Percentiles rank a stretch among this genome's conserved stretches.
These are phyloP conservation scores for Oreonectes daqikongensis DNA, from an alignment of 2,797 vertebrate genomes.

Conservation along the genomic window DNA sequence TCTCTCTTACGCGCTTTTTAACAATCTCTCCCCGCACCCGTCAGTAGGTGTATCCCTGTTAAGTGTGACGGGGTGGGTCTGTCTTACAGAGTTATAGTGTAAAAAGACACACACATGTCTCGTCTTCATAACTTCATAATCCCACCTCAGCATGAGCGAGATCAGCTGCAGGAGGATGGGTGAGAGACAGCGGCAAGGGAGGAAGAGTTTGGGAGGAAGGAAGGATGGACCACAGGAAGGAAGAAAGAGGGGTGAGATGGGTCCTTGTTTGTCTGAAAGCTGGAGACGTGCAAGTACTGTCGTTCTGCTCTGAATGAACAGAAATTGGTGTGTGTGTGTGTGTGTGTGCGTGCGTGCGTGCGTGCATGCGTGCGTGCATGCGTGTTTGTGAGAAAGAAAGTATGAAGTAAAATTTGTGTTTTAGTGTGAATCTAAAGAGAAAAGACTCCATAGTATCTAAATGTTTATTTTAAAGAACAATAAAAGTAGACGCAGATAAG, in stretches of 20 bases:
- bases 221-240: conserved; percentile 43
- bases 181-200: conserved; percentile 43
- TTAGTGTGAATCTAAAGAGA: conserved; percentile 32
- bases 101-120: conserved; percentile 22
- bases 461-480: too few relatives aligned
- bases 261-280: conserved; percentile 36
- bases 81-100: conserved; percentile 44
- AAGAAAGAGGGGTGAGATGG: conserved; percentile 45
- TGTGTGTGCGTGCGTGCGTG: too few relatives aligned
- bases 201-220: conserved; percentile 38
- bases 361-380: too few relatives aligned
- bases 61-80: conserved; percentile 51
- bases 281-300: conserved; percentile 43
- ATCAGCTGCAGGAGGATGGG: conserved; percentile 54
- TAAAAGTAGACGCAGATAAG: background rate
- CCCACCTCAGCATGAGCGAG: conserved; percentile 54
- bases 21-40: conserved; percentile 23
- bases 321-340: too few relatives aligned
- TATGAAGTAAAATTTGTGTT: conserved; percentile 13
- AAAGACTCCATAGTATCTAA: too few relatives aligned
- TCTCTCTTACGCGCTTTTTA: conserved; percentile 1
- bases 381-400: too few relatives aligned
- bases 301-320: conserved; percentile 9
- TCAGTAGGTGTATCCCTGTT: conserved; percentile 51
- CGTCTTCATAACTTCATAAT: conserved; percentile 51